These are phyloP conservation scores for Tipula unca DNA, from an alignment of 2,888 invertebrate genomes.

Conservation along the genomic window DNA sequence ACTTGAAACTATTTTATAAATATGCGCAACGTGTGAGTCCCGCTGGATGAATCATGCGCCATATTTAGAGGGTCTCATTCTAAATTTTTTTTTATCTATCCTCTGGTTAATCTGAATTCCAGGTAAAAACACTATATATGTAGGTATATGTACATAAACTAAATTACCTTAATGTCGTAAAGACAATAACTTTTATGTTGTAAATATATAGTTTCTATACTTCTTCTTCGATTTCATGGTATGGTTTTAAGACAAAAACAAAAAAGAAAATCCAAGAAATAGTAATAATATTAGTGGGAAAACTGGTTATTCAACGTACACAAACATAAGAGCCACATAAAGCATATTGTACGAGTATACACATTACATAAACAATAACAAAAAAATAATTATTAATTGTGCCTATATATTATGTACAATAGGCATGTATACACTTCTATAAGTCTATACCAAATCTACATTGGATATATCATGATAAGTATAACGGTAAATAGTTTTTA, in stretches of 20 bases:
- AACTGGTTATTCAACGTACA: background rate
- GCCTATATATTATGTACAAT: too few relatives aligned
- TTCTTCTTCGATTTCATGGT: background rate
- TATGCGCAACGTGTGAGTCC: background rate
- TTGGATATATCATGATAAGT: background rate
- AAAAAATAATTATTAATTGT: background rate
- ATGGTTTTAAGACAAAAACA: background rate
- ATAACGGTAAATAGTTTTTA: background rate
- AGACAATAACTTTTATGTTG: background rate
- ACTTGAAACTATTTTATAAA: background rate
- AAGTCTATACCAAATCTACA: background rate
- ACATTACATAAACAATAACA: background rate
- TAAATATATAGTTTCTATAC: background rate
- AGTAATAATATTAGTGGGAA: background rate
- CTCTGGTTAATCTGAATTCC: background rate
- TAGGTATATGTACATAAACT: background rate
- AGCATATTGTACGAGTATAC: background rate
- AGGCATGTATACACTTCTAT: background rate
- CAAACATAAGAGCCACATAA: background rate
- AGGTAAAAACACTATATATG: background rate
- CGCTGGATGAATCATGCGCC: background rate
- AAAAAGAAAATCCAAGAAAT: background rate
- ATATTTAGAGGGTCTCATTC: background rate
- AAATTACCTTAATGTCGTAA: background rate
- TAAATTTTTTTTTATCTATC: background rate